Base-by-base conservation (phyloP, 2,888 invertebrate species). In the Monoplex corrugatus region DNA sequence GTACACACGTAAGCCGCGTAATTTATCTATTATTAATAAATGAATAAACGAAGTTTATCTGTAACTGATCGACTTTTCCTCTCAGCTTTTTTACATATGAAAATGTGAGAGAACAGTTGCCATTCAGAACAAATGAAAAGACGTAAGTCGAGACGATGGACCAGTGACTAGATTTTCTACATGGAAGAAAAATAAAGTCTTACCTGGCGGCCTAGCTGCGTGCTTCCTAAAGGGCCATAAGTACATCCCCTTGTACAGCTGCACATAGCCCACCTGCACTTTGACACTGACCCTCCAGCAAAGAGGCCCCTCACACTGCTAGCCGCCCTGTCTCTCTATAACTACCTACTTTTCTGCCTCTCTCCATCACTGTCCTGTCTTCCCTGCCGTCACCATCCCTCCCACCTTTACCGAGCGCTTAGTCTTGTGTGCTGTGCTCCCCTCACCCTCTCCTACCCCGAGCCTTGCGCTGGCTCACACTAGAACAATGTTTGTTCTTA, bases 401-500 rank as follows among this genome's bases (percentile, higher is more conserved):
- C 45, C 28, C 72, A 28, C 72, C 40, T 28, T 57, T 32, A 13
- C 45, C 50, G 35, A 43, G n/a, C 32, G 44, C 44, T 44, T 75
- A 23, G 72, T 38, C 83, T 35, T 50, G 40, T 50, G 44, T 63
- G 68, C 40, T 72, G 50, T 72, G 63, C 28, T 50, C 19, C 35
- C n/a, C 44, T n/a, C 63, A 2, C 16, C 6, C 19, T 45, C 43
- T 43, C 43, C 44, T 43, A 35, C 44, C 87, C 78, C 75, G 75
- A 44, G 10, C 35, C 19, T 8, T 45, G 44, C 87, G 45, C 75
- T 40, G 16, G 75, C 87, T 87, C 75, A 68, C 87, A 87, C 72
- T 87, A 45, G 50, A 87, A 75, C 78, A 75, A 86, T 89, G 88
- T 90, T 90, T 90, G 88, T 88, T 90, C 88, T 88, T 86, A 57